Evolutionary conservation across 2,797 vertebrate species (phyloP), one percentile per base, ranked within the genome.

Genomic region (Rhinogobio ventralis): DNA sequence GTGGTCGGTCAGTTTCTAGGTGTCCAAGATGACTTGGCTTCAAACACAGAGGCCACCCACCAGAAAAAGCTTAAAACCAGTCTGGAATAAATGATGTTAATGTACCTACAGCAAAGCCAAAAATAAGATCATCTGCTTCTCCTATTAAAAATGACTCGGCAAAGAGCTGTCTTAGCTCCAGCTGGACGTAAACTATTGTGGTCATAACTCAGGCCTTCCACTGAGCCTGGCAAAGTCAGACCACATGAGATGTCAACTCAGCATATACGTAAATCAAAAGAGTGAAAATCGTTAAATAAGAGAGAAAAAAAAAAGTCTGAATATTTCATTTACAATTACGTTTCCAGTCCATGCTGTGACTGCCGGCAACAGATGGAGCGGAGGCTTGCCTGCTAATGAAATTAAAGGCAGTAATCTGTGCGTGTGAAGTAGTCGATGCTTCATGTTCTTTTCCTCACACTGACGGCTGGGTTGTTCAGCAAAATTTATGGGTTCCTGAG

Each of bases 101-200:
- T 92, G 85, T 81, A 91, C 86, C 88, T 82, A 81, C 71, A 73
- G 46, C n/a, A 19, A 28, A 74, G 84, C 88, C 82, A 87, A 87
- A 83, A 53, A 85, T 81, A 88, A 85, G 76, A 85, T 91, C 88
- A 93, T 94, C 93, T 94, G 93, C 90, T 94, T 90, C 91, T 93
- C 89, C 88, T 55, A 91, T 94, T 91, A 92, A 89, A 85, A 87
- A 89, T 87, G 91, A 93, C 87, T 93, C 91, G 89, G 91, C 88
- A 90, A 90, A 91, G 89, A 91, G 90, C 92, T 91, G 91, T 76
- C 49, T 55, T 23, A 89, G 90, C 87, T 94, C 90, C 92, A 94
- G 92, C 93, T 94, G 93, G 93, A 94, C 89, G 86, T 88, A 77
- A 89, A 92, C 87, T n/a, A 23, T 55, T 39, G 55, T 28, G 87